Evolutionary conservation across 2,888 invertebrate species (phyloP), one percentile per base, ranked within the genome.

Genomic region (Drosophila trichaetosa): DNA sequence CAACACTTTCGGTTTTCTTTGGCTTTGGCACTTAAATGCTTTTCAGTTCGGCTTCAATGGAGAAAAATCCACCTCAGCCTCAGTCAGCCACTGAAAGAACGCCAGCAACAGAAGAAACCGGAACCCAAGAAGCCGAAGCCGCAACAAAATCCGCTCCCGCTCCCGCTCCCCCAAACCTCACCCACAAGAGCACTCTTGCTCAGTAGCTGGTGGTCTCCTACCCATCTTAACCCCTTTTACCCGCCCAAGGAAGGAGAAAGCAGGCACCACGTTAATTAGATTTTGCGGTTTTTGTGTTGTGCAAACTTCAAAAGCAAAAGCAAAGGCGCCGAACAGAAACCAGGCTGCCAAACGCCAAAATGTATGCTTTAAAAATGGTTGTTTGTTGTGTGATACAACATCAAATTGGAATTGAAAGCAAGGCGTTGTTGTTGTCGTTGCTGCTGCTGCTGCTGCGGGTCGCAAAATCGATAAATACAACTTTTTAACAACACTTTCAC

Each of bases 201-300:
- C 13, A 16, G 56, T 8, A 36, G 69, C 53, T 38, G 29, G 27
- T 13, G 31, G 46, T 11, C 36, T n/a, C 24, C 56, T 46, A 36
- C 27, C n/a, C 36, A 18, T 29, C 27, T 27, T 51, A 46, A 60
- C 51, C 54, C 68, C 51, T 67, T 66, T 63, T 54, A 60, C 69
- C 62, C 69, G 71, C 68, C 70, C 63, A 72, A 84, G 78, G 77
- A 81, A 66, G 74, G 73, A 85, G 80, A 31, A 6, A 69, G 71
- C 70, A 69, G 69, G 76, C 79, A 67, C 82, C 83, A 79, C 87
- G 85, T 85, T 87, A 87, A 87, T 87, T 87, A 89, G 89, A 87
- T 87, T 87, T 87, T 87, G 87, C 82, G 87, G 87, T 87, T 87
- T 87, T 86, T 86, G 46, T 86, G 87, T 80, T 87, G 87, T 83